Evolutionary conservation across 1,140 invertebrate genomes (phyloP), one percentile per base, ranked within the genome.

Genomic region (Diorhabda sublineata): DNA sequence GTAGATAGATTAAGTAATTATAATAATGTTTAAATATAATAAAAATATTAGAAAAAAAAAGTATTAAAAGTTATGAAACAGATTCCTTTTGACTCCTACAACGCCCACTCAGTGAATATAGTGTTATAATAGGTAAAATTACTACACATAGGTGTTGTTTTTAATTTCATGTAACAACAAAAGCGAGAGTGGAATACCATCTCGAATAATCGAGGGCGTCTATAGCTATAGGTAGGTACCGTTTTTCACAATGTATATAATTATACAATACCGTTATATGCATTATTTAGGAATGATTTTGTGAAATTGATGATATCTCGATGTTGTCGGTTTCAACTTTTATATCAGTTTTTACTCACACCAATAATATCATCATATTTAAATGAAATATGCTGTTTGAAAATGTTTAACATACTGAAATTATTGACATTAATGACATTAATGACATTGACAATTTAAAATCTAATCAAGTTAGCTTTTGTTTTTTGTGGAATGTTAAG

Each of bases 201-300:
- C 47, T 52, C 47, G n/a, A 52, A 52, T 52, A 52, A 52, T 52
- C 47, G 47, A 52, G 47, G 47, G 47, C 47, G 47, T 52, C 47
- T n/a, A n/a, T 52, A 52, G 6, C 47, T 52, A 52, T 52, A 52
- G 47, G n/a, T 52, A 52, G 47, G 47, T 52, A 52, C 47, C 47
- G 47, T 52, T 52, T 52, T 52, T 8, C 47, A 52, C 47, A 52
- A 52, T 52, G 47, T 52, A 8, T 26, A 26, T 8, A 52, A 52
- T 52, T 52, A 52, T 52, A 52, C 47, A 52, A 52, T 52, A 52
- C 47, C 6, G 6, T n/a, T 52, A 52, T 52, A 8, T 52, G 47
- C 47, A 52, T 52, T 52, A 52, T 52, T 52, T 8, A n/a, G n/a
- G 47, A 52, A 52, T 52, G 47, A 52, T 8, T 52, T n/a, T 6